Evolutionary conservation across 2,797 vertebrate species (phyloP).

Genomic region (Megalops cyprinoides): DNA sequence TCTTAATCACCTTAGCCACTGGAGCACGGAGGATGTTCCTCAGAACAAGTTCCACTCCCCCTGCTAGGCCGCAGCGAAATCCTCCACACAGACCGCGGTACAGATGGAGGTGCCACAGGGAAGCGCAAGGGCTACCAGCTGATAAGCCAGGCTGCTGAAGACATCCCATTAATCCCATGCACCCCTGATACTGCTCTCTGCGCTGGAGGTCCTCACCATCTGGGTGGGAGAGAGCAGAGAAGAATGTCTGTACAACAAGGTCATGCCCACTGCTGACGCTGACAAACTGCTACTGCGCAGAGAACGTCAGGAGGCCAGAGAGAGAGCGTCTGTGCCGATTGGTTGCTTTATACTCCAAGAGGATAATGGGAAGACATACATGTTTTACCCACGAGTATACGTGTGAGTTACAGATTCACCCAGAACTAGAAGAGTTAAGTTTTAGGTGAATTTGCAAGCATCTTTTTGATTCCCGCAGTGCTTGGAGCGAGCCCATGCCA

Average conservation of each 20-base stretch:
- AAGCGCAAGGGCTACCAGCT: constrained; percentile 3
- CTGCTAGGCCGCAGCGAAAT: background rate
- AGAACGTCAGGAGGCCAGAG: background rate
- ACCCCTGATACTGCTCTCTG: background rate
- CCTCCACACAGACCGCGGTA: background rate
- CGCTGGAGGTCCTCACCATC: background rate
- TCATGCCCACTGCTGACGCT: constrained; percentile 12
- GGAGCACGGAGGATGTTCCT: constrained; percentile 29
- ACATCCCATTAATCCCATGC: background rate
- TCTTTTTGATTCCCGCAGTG: background rate
- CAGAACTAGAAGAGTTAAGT: background rate
- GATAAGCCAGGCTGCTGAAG: constrained; percentile 22
- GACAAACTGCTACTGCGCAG: constrained; percentile 1
- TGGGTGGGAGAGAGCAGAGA: background rate
- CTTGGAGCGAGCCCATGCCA: background rate
- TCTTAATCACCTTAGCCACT: constrained; percentile 32
- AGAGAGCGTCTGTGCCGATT: background rate
- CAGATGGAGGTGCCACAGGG: constrained; percentile 12
- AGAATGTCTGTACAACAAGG: background rate
- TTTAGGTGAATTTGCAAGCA: background rate
- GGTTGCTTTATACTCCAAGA: background rate
- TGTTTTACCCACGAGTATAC: background rate
- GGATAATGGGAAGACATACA: background rate
- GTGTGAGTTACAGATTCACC: background rate
- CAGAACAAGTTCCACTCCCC: constrained; percentile 21